Conservation (phyloP, 2,797 vertebrate species). For the Brotula barbata region DNA sequence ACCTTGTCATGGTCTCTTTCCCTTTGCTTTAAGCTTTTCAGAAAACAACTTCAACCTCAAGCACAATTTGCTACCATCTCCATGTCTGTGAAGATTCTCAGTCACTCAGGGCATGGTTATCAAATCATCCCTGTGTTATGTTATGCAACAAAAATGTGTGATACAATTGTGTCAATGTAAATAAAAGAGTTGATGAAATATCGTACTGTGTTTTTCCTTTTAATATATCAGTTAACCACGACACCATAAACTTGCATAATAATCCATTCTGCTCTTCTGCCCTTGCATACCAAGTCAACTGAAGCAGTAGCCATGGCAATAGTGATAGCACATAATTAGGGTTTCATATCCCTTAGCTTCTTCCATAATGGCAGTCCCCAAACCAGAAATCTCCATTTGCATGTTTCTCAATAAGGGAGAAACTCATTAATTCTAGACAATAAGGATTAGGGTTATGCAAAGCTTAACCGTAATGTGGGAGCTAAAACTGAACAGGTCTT, state of each 20-base stretch:
- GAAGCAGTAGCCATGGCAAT: constrained; percentile 73
- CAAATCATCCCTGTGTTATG: no score
- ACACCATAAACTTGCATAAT: constrained; percentile 38
- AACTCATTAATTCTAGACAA: constrained; percentile 82
- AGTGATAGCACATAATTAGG: constrained; percentile 76
- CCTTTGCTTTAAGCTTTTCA: background rate
- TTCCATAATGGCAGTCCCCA: constrained; percentile 73
- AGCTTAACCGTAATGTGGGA: constrained; percentile 73
- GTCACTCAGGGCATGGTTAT: no score
- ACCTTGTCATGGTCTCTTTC: constrained; percentile 28
- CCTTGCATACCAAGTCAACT: constrained; percentile 63
- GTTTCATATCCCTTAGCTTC: constrained; percentile 73
- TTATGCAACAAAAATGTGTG: background rate
- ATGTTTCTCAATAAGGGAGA: constrained; percentile 75
- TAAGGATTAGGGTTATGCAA: constrained; percentile 75
- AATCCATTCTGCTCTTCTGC: constrained; percentile 43
- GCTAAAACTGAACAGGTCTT: constrained; percentile 65
- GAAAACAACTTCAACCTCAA: constrained; percentile 14
- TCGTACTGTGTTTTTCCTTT: constrained; percentile 8
- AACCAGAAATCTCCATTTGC: constrained; percentile 77
- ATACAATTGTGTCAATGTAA: constrained; percentile 12
- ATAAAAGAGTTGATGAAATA: constrained; percentile 10
- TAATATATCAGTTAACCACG: constrained; percentile 25
- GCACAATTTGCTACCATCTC: background rate
- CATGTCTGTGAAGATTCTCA: no score